Base-by-base conservation (phyloP, 1,140 invertebrate genomes). In the Hyphantria cunea region DNA sequence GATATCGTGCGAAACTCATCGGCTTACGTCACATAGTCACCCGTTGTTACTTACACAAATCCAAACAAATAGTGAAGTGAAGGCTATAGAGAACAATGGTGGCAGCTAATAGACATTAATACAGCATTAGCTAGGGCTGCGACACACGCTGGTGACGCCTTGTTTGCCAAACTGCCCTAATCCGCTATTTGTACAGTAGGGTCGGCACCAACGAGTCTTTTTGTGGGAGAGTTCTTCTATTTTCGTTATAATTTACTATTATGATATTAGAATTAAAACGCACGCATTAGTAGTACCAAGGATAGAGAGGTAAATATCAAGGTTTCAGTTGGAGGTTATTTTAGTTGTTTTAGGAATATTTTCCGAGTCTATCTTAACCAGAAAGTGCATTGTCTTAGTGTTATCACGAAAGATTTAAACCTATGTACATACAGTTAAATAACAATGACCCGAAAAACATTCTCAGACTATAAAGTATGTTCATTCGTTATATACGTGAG, bases 101-200 rank as follows among this genome's bases (percentile, higher is more conserved):
- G 44, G 72, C 66, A 72, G 56, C 78, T 90, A 90, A 89, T 89
- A 83, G 84, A 84, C 88, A 90, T 90, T 90, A 90, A 89, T 89
- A 82, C 74, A 70, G 84, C 84, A 83, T 90, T 90, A 89, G 81
- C 67, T 68, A 78, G 73, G 81, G 80, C 84, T 76, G 44, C 70
- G 76, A 77, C 85, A 77, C 83, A 78, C 84, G 87, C 72, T 74
- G 74, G 76, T 64, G 80, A 85, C 88, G 84, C 86, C 86, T 90
- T 90, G 88, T 90, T 90, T 90, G 86, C 83, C 84, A 89, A 90
- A 90, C 88, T 90, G 88, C 84, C 86, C 88, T 90, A 90, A 90
- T 89, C 88, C 84, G 78, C 88, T 84, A 90, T 89, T 90, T 89
- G 88, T 90, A 84, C 33, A 61, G 72, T 79, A 72, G 52, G 73